A percentile compares a stretch with the other conserved stretches of the same genome.
Evolutionary conservation across 2,888 invertebrate genomes (phyloP).

Genomic region (Scaptomyza tumidula): DNA sequence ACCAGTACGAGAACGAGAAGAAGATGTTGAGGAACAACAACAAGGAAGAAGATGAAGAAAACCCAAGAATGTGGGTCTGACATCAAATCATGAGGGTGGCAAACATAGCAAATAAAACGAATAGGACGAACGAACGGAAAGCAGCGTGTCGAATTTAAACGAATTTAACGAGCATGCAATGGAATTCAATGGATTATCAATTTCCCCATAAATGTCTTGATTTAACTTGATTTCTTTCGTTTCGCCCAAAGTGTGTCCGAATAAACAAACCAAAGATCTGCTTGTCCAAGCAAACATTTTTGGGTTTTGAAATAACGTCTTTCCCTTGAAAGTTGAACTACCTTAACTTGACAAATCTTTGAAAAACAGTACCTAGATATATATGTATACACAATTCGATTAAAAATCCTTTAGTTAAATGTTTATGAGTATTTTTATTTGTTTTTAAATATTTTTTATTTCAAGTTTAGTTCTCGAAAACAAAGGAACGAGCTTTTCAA

Average conservation of each 20-base stretch:
- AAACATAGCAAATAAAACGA: background rate
- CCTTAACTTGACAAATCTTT: too few species aligned
- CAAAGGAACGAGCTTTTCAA: too few species aligned
- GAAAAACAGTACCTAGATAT: too few species aligned
- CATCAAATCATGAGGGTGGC: constrained; percentile 28
- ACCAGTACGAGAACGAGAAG: background rate
- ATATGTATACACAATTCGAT: too few species aligned
- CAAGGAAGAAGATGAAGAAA: background rate
- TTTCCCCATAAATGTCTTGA: constrained; percentile 27
- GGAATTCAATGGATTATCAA: constrained; percentile 18
- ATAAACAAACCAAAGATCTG: background rate
- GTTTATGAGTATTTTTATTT: too few species aligned
- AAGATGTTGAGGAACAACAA: background rate
- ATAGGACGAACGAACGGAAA: background rate
- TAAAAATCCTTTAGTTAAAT: too few species aligned
- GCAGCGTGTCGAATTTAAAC: constrained; percentile 20
- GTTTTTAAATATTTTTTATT: too few species aligned
- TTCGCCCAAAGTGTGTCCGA: background rate
- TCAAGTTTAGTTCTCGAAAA: too few species aligned
- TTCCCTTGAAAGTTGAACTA: too few species aligned
- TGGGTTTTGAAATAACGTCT: too few species aligned
- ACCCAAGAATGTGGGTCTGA: constrained; percentile 46
- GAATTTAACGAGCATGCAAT: constrained; percentile 1
- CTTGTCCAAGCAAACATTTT: too few species aligned
- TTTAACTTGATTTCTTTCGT: constrained; percentile 8